These are phyloP conservation scores for Chalcis sispes DNA, from an alignment of 2,888 invertebrate species.

Conservation along the genomic window DNA sequence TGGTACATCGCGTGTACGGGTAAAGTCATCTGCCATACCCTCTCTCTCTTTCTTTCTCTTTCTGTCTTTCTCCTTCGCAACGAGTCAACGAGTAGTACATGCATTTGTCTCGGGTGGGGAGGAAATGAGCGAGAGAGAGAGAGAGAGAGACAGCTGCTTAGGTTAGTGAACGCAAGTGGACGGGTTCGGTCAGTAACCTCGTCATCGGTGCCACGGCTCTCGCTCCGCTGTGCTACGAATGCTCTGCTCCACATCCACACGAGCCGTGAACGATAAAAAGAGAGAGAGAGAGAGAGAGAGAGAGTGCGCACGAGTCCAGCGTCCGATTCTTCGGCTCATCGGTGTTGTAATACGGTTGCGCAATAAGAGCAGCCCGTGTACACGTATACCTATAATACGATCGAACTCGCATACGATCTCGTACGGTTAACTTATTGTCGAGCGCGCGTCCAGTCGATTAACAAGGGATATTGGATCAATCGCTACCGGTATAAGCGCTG, in stretches of 20 bases:
- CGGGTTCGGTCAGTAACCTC: slow-evolving; percentile 74
- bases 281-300: slow-evolving; percentile 56
- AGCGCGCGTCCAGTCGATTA: too few relatives aligned
- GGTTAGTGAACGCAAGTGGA: slow-evolving; percentile 76
- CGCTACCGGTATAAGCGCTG: too few relatives aligned
- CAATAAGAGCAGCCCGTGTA: too few relatives aligned
- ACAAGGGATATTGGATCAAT: too few relatives aligned
- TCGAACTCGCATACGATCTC: too few relatives aligned
- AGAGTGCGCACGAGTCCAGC: slow-evolving; percentile 33
- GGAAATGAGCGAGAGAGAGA: slow-evolving; percentile 23
- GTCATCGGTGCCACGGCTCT: slow-evolving; percentile 63
- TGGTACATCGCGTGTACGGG: background rate
- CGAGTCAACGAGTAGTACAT: too few relatives aligned
- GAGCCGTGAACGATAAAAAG: background rate
- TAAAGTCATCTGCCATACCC: background rate
- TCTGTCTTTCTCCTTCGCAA: too few relatives aligned
- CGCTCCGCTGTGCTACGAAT: background rate
- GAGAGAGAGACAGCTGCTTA: slow-evolving; percentile 59
- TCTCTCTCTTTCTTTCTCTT: too few relatives aligned
- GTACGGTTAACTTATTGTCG: too few relatives aligned
- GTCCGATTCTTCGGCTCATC: too few relatives aligned
- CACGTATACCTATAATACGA: too few relatives aligned
- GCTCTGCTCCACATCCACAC: slow-evolving; percentile 72
- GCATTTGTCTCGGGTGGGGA: background rate
- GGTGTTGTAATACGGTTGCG: too few relatives aligned